Evolutionary conservation across 2,113 vertebrate species (phyloP), one percentile per base, ranked within the genome.

Genomic region (Falcunculus frontatus): DNA sequence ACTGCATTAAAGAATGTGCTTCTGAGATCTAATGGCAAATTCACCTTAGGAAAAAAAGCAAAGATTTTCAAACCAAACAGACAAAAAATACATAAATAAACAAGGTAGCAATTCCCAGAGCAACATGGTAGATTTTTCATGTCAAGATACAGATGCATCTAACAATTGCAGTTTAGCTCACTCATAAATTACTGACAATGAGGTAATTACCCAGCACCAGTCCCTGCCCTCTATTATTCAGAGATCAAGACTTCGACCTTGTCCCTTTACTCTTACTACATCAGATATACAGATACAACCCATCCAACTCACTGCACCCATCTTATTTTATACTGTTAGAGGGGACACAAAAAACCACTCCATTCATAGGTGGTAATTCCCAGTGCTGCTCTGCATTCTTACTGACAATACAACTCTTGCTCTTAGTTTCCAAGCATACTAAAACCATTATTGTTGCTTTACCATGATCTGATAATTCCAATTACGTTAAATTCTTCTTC

Each of bases 161-260:
- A 96, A 74, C 60, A 96, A 60, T 2, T 76, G 78, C 77, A 78
- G 50, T 93, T 84, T 39, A 85, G 39, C 60, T 94, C 50, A 50
- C 70, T 27, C 89, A 69, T 78, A 81, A 82, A 95, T 94, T 90
- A 94, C 87, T 89, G 81, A 79, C 69, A 94, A 57, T 69, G 67
- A 91, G 70, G 67, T 87, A 91, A 93, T 67, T 67, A 47, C 25
- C 47, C 90, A 69, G 70, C 67, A 79, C 22, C 46, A 85, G 49
- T 46, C 57, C 67, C 63, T 91, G 69, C 49, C 64, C 86, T 89
- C 68, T 63, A 3, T 73, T 93, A 77, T 50, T 70, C 85, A 77
- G 84, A 80, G 52, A 87, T 62, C 63, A 57, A 82, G 81, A 69
- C 63, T 87, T 67, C 60, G 68, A 59, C 91, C 74, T 87, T 82